A percentile compares a stretch with the other conserved stretches of the same genome.
Evolutionary conservation across 1,140 invertebrate genomes (phyloP).

Genomic region (Trichonephila clavata): DNA sequence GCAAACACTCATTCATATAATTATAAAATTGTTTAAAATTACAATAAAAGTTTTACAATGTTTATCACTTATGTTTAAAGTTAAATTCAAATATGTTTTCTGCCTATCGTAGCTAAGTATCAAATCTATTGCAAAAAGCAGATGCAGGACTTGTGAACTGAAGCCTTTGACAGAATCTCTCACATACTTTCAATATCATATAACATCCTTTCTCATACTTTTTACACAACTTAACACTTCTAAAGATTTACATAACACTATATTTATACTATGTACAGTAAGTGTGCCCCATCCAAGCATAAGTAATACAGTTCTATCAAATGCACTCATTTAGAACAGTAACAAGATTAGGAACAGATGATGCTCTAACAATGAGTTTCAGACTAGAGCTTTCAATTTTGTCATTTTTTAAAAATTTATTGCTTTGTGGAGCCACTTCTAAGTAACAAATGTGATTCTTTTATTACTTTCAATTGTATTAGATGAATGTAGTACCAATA

Average conservation of each 20-base stretch:
- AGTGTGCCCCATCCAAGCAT: slow-evolving; percentile 13
- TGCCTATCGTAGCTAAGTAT: slow-evolving; percentile 13
- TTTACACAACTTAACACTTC: slow-evolving; percentile 61
- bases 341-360: slow-evolving; percentile 63
- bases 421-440: background rate
- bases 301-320: slow-evolving; percentile 66
- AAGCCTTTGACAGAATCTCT: background rate
- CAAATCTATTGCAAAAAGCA: slow-evolving; percentile 17
- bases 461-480: background rate
- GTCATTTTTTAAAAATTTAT: slow-evolving; percentile 5
- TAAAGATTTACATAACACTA: slow-evolving; percentile 65
- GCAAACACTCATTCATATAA: slow-evolving; percentile 26
- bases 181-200: slow-evolving; percentile 28
- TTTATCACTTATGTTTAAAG: slow-evolving; percentile 22
- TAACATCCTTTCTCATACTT: slow-evolving; percentile 31
- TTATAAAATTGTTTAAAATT: slow-evolving; percentile 32
- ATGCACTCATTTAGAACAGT: slow-evolving; percentile 36
- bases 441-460: background rate
- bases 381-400: slow-evolving; percentile 65
- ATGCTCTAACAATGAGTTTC: slow-evolving; percentile 55
- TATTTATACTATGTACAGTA: slow-evolving; percentile 70
- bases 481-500: no score
- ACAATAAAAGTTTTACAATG: slow-evolving; percentile 28
- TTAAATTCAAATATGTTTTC: slow-evolving; percentile 18
- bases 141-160: slow-evolving; percentile 15